Evolutionary conservation across 2,113 vertebrate species (phyloP), one percentile per base, ranked within the genome.

Genomic region (Oostethus manadensis): DNA sequence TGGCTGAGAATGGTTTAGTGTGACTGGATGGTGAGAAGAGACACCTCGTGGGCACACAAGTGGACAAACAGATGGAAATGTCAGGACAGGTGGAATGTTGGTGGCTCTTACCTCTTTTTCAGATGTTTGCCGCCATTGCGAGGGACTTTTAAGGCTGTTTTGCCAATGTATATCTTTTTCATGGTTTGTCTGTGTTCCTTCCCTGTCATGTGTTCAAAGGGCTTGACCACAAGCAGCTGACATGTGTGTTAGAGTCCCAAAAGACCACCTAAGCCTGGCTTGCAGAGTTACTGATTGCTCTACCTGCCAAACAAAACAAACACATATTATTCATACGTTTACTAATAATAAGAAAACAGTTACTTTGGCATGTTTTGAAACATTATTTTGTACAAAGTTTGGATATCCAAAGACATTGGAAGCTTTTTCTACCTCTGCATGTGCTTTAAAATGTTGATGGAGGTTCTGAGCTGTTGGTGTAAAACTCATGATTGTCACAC

Each of bases 111-210:
- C 89, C 89, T 91, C 82, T 91, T 91, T 66, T 91, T 91, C 17
- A 84, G 89, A 66, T 90, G 89, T 83, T 91, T 91, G 77, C 88
- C 78, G 45, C 88, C 88, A 79, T 88, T 90, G 78, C 88, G 82
- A 79, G 88, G 71, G 58, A 86, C 88, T 89, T 91, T 91, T 80
- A 88, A 84, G 75, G 88, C 88, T 11, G 89, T 91, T 88, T 91
- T 91, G 73, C 89, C 89, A 82, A 91, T 90, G 85, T 91, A 91
- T 74, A 91, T 90, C 85, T 91, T 91, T 88, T 91, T 91, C 90
- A 91, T 91, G 88, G 84, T 89, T 86, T 86, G 74, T 65, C 84
- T 85, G 67, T 85, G 87, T 85, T 88, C 76, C 80, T 76, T 84
- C 70, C 79, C 81, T 84, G 83, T 86, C 85, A 86, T 88, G 83